Base-by-base conservation (phyloP, 2,888 invertebrate species). In the Portevinia maculata region DNA sequence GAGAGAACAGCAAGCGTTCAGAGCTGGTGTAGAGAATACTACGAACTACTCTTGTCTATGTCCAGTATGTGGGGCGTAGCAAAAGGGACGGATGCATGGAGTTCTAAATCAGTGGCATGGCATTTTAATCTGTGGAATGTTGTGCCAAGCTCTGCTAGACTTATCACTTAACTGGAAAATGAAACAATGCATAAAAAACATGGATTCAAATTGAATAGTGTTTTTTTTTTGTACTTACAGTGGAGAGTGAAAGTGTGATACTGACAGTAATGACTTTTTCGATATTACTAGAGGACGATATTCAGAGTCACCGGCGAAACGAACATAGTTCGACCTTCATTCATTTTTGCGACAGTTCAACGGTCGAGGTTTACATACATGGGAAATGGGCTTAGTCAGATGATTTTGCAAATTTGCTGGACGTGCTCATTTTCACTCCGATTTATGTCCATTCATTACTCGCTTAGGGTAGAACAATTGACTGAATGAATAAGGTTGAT, bases 101-200 rank as follows among this genome's bases (percentile, higher is more conserved):
- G 37, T 17, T 64, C 30, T 17, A 55, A 73, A 64, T 64, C 73
- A 60, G 53, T 62, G 44, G 44, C 60, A n/a, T 30, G 24, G 24
- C 44, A 28, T 8, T 52, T 15, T 46, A 41, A 65, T 65, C 52
- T 41, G 9, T 17, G 21, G 44, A 44, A 44, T 53, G 65, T 15
- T 15, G 34, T 34, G 46, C 41, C 39, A 46, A 57, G 48, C 17
- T 21, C 34, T 48, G 30, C 30, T 48, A 32, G 32, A 59, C 50
- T 70, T 70, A 60, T 60, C 59, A 44, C 21, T 41, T 24, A 32
- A 48, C 69, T 70, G 39, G 34, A 41, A 70, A 37, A 37, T 1
- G 13, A 6, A n/a, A 5, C 0, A 39, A 13, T 7, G 7, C n/a
- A 0, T 6, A 39, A 39, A 11, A 17, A 62, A 37, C 37, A 37